A percentile compares a stretch with the other conserved stretches of the same genome.
phyloP scores from a whole-genome alignment of 2,797 vertebrate species.

The Acropternis orthonyx region DNA sequence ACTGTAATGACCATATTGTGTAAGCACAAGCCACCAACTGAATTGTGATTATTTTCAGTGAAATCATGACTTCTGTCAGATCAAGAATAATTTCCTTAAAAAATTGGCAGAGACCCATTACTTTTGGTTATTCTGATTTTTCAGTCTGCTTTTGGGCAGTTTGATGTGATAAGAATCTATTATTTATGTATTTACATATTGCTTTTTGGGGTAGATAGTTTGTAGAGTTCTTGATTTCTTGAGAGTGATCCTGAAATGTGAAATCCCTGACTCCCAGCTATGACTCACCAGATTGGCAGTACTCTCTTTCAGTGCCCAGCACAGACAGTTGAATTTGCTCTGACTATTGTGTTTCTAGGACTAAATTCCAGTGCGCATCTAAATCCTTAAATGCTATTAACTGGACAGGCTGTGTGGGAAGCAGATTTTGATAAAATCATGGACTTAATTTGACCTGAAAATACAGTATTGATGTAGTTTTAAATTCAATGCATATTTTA shows the following conservation, averaged over 20 bases:
- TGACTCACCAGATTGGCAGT: background rate
- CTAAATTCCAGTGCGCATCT: background rate
- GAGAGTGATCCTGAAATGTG: background rate
- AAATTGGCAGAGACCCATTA: background rate
- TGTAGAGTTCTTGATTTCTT: background rate
- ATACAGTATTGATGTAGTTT: background rate
- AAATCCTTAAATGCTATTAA: background rate
- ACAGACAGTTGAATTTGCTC: background rate
- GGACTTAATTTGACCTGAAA: background rate
- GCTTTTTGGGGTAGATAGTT: background rate
- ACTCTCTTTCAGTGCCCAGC: background rate
- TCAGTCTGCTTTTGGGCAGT: accelerated
- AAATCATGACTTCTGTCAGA: background rate
- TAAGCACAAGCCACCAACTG: background rate
- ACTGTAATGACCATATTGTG: background rate
- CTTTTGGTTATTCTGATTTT: background rate
- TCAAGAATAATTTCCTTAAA: background rate
- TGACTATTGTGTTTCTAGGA: background rate
- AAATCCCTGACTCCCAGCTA: background rate
- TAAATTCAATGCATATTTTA: background rate
- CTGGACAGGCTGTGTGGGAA: background rate
- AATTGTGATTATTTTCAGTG: background rate
- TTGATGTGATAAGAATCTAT: background rate
- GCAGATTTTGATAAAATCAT: background rate
- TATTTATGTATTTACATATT: background rate